phyloP scores from a whole-genome alignment of 2,797 vertebrate genomes.

The Tachyglossus aculeatus region DNA sequence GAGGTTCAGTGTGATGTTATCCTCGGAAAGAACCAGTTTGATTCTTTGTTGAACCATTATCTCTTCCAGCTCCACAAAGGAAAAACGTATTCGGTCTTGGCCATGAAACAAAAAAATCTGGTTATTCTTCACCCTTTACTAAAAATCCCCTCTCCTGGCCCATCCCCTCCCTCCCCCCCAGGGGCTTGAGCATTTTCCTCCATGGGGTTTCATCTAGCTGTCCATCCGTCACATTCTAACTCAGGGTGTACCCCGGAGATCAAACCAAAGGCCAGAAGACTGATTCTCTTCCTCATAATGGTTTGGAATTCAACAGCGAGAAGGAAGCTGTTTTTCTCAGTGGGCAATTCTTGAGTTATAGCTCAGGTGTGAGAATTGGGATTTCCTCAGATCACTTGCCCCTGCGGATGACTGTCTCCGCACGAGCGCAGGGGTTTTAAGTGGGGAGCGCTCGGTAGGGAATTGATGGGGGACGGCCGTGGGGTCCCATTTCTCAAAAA shows the following conservation, averaged over 20 bases:
- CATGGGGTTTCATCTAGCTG: too few species aligned
- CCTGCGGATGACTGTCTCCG: conserved; percentile 21
- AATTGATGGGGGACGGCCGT: too few species aligned
- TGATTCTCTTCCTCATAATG: conserved; percentile 19
- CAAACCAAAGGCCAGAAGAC: conserved; percentile 43
- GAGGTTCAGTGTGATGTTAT: conserved; percentile 13
- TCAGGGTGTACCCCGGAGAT: conserved; percentile 34
- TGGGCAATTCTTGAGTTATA: neutral
- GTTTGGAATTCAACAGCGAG: too few species aligned
- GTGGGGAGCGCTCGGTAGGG: neutral
- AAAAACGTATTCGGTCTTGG: conserved; percentile 5
- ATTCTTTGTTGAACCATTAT: conserved; percentile 70
- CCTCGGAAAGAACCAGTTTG: conserved; percentile 73
- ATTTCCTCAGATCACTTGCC: neutral
- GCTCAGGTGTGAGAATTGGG: neutral
- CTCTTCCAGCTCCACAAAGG: neutral
- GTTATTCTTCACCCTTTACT: neutral
- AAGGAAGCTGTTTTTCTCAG: too few species aligned
- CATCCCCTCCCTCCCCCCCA: conserved; percentile 38
- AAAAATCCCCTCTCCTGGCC: neutral
- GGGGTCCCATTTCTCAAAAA: too few species aligned
- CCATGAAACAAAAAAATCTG: conserved; percentile 16
- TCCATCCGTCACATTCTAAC: conserved; percentile 24
- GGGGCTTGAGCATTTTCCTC: too few species aligned
- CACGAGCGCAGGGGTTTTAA: conserved; percentile 20